Conservation (phyloP, 1,140 invertebrate genomes). For the Melanaphis sacchari region DNA sequence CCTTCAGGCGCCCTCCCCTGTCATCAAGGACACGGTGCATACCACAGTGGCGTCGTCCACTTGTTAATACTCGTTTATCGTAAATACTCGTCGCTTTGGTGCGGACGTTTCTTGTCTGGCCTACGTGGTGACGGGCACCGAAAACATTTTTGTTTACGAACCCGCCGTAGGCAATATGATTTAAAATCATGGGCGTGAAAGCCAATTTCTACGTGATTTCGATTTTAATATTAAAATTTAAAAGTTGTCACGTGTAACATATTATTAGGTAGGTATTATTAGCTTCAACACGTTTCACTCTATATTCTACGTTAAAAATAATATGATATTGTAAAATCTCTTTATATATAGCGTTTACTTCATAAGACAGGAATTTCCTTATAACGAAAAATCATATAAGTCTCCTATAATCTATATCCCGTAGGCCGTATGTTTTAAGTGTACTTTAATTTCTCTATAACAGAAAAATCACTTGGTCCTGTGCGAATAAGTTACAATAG, state of each 20-base stretch:
- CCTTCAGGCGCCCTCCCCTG: not conserved
- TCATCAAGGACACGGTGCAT: not conserved
- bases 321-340: no score
- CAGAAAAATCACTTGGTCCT: no score
- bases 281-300: no score
- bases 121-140: not conserved
- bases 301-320: no score
- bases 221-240: not conserved
- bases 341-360: no score
- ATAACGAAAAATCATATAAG: no score
- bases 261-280: no score
- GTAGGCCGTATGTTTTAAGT: no score
- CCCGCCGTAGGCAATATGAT: not conserved
- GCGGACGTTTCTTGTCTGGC: not conserved
- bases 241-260: not conserved
- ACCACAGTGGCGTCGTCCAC: not conserved
- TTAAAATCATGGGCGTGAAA: not conserved
- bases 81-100: not conserved
- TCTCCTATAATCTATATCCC: no score
- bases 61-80: not conserved
- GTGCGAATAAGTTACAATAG: no score
- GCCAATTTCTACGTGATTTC: not conserved
- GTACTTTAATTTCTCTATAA: no score
- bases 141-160: not conserved
- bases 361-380: no score